Evolutionary conservation across 2,797 vertebrate species (phyloP).

Genomic region (Phylloscopus collybita): DNA sequence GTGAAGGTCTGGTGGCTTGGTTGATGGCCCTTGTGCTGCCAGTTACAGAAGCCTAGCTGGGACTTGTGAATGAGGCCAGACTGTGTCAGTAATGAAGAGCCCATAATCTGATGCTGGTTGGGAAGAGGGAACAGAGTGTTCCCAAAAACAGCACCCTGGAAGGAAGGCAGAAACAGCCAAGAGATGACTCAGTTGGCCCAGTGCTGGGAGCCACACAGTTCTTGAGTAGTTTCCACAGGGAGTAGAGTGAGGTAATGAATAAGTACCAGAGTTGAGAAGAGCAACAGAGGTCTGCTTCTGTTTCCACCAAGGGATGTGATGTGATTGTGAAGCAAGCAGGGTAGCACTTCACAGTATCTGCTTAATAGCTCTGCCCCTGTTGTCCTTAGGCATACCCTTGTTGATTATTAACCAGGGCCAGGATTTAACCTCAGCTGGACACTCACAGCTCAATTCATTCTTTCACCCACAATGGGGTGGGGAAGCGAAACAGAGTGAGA

Average conservation of each 20-base stretch:
- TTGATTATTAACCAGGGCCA: not conserved
- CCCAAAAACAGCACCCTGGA: too few species aligned
- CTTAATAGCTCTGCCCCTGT: not conserved
- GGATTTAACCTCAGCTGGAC: not conserved
- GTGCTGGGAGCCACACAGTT: not conserved
- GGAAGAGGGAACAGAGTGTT: too few species aligned
- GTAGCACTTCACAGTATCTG: not conserved
- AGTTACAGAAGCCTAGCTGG: too few species aligned
- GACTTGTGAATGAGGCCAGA: too few species aligned
- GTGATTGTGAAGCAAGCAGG: not conserved
- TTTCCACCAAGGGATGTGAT: not conserved
- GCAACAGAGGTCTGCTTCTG: not conserved
- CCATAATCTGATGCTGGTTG: too few species aligned
- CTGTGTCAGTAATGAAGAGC: too few species aligned
- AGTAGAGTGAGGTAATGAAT: not conserved
- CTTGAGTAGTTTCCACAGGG: not conserved
- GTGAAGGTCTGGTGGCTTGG: too few species aligned
- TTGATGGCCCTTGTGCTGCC: too few species aligned
- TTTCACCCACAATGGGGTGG: accelerated
- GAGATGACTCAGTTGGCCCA: too few species aligned
- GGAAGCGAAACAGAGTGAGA: not conserved
- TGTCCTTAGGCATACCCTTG: not conserved
- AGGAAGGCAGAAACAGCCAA: too few species aligned
- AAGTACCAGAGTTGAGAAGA: not conserved
- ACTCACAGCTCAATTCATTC: not conserved